These are phyloP conservation scores for Tretioscincus oriximinensis DNA, from an alignment of 2,113 vertebrate genomes.

Conservation along the genomic window DNA sequence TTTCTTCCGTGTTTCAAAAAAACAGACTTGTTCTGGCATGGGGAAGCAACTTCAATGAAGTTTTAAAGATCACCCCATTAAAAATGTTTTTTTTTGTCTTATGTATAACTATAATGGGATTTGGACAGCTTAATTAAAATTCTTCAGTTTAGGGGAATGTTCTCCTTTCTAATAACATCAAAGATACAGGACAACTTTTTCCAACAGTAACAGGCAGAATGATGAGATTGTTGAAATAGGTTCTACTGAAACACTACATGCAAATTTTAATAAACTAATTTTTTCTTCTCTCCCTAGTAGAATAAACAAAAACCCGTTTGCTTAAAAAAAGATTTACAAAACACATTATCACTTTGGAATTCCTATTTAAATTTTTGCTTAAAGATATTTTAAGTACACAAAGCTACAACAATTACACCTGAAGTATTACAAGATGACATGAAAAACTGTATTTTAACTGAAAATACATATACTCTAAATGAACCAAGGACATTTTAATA, in stretches of 20 bases:
- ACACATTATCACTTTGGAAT: constrained; percentile 58
- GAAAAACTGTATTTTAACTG: constrained; percentile 67
- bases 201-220: constrained; percentile 60
- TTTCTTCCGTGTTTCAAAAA: constrained; percentile 70
- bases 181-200: constrained; percentile 62
- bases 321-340: constrained; percentile 69
- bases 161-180: constrained; percentile 61
- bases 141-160: constrained; percentile 48
- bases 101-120: constrained; percentile 47
- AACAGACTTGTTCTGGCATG: constrained; percentile 61
- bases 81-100: constrained; percentile 53
- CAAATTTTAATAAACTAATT: constrained; percentile 67
- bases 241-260: constrained; percentile 68
- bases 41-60: constrained; percentile 56
- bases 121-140: constrained; percentile 52
- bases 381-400: constrained; percentile 69
- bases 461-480: constrained; percentile 66
- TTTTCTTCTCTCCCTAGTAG: constrained; percentile 51
- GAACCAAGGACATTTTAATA: constrained; percentile 51
- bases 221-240: constrained; percentile 63
- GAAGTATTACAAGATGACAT: constrained; percentile 68
- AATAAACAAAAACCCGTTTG: constrained; percentile 62
- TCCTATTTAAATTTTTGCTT: constrained; percentile 60
- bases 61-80: constrained; percentile 61
- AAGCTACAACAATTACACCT: constrained; percentile 74